Conservation (phyloP, 2,888 invertebrate species). For the Didymodactylos carnosus region DNA sequence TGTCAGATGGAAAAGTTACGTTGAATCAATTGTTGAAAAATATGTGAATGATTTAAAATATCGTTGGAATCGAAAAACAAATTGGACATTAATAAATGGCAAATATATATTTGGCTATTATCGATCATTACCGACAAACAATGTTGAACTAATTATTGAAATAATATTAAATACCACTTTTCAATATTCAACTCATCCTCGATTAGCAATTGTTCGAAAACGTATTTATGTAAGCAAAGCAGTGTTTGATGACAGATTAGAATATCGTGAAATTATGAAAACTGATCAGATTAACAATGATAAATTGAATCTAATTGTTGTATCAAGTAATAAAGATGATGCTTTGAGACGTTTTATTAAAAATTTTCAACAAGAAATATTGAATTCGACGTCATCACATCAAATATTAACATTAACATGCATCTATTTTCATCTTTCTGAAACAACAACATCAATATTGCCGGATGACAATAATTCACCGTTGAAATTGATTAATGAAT, state of each 20-base stretch:
- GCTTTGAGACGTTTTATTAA: not conserved
- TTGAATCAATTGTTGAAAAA: not conserved
- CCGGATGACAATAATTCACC: no score
- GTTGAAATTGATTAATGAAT: not conserved
- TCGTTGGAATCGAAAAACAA: not conserved
- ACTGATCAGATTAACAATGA: not conserved
- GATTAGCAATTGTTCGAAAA: not conserved
- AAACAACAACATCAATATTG: not conserved
- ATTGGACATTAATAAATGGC: not conserved
- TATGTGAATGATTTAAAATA: not conserved
- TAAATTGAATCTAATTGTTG: not conserved
- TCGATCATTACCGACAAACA: not conserved
- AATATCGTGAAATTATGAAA: not conserved
- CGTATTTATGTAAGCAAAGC: not conserved
- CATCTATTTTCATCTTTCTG: not conserved
- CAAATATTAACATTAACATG: not conserved
- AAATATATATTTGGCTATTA: not conserved
- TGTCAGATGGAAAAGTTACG: not conserved
- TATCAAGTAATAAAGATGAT: not conserved
- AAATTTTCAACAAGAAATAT: not conserved
- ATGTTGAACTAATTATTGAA: not conserved
- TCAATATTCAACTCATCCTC: no score
- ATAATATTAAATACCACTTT: not conserved
- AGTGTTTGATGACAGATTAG: no score
- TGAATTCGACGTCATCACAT: not conserved